phyloP scores from a whole-genome alignment of 2,888 invertebrate genomes.

The Ophion costatus region DNA sequence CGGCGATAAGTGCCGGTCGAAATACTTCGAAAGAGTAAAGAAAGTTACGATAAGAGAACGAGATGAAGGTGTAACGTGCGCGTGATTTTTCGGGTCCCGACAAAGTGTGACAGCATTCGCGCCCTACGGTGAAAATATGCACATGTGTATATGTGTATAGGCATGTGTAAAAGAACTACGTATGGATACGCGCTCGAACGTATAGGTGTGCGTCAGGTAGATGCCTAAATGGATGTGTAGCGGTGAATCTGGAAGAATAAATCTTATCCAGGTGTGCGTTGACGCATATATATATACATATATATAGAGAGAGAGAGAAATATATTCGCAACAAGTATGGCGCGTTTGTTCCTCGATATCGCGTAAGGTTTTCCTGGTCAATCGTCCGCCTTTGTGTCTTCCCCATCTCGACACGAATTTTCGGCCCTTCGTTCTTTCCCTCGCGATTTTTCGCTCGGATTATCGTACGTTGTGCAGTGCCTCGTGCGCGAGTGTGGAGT shows the following conservation, averaged over 20 bases:
- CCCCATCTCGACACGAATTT: not conserved
- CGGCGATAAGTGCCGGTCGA: too few species aligned
- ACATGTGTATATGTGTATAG: not conserved
- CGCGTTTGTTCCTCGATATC: conserved; percentile 9
- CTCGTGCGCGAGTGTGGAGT: conserved; percentile 8
- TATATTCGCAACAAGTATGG: conserved; percentile 46
- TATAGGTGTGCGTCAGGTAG: not conserved
- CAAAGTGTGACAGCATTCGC: not conserved
- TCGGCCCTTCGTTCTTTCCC: not conserved
- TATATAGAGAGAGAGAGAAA: not conserved
- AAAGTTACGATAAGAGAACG: conserved; percentile 2
- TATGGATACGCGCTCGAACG: not conserved
- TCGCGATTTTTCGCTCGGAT: too few species aligned
- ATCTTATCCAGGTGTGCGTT: conserved; percentile 17
- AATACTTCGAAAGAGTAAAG: not conserved
- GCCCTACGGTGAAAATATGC: not conserved
- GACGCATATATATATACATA: not conserved
- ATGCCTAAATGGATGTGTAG: conserved; percentile 1
- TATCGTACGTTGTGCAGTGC: too few species aligned
- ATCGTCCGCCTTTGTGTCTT: conserved; percentile 9
- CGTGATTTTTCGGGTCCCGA: not conserved
- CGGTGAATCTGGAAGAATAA: conserved; percentile 19
- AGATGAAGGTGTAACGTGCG: not conserved
- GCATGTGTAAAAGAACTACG: not conserved
- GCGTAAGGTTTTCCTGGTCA: not conserved